Evolutionary conservation across 2,888 invertebrate genomes (phyloP), one percentile per base, ranked within the genome.

Genomic region (Sphaerophoria rueppellii): DNA sequence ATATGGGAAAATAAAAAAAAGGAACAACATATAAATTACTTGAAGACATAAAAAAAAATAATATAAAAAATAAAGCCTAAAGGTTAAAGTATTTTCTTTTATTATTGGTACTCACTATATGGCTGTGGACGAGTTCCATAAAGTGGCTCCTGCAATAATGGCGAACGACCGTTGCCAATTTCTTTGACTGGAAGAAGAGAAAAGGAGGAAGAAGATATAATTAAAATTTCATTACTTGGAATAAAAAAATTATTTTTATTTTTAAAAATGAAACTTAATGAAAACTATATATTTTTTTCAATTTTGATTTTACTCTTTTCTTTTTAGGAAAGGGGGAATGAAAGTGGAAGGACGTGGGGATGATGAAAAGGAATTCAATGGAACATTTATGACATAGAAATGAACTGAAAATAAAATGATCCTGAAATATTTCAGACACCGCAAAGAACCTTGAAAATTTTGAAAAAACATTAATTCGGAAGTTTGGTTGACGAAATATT

Each of bases 71-170:
- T 46, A 79, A 67, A 35, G 54, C 73, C 63, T 71, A 52, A 75
- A 58, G 65, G 60, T 35, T 0, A 50, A 34, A 14, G 14, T 46
- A 46, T 9, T 11, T 46, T 46, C 11, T 46, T 5, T 46, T n/a
- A 4, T 11, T 50, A 50, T 60, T 24, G 67, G 85, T 91, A 96
- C 96, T 96, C 93, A 97, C 97, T 96, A 93, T 96, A 97, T 87
- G 96, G 97, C 92, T 96, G 96, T 87, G 97, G 96, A 89, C 96
- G 94, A 86, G 96, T 96, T 87, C 97, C 97, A 87, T 96, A 97
- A 92, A 97, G 95, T 87, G 97, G 97, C 89, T 97, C 97, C 92
- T 97, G 97, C 76, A 97, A 94, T 87, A 97, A 94, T 70, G 97
- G 97, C 60, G 96, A 96, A 88, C 96, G 96, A 89, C 97, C 92